A percentile compares a stretch with the other conserved stretches of the same genome.
These are phyloP conservation scores for Chaenodraco wilsoni DNA, from an alignment of 2,797 vertebrate genomes.

Conservation along the genomic window DNA sequence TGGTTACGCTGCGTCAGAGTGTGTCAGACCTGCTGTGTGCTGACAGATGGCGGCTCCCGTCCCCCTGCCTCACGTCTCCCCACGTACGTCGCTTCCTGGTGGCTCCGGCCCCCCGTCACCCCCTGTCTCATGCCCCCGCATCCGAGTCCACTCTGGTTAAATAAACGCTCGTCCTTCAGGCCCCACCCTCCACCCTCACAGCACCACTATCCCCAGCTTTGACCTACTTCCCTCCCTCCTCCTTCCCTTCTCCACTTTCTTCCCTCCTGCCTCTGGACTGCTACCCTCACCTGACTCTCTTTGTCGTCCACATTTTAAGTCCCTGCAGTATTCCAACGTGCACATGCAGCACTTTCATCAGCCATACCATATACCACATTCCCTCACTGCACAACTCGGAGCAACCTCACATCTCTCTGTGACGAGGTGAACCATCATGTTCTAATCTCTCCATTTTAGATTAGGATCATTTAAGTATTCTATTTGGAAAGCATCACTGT, in stretches of 20 bases:
- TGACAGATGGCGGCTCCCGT: constrained; percentile 51
- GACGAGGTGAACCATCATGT: too few species aligned
- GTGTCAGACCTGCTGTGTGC: constrained; percentile 37
- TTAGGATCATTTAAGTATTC: too few species aligned
- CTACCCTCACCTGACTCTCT: constrained; percentile 54
- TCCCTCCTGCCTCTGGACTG: constrained; percentile 21
- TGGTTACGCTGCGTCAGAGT: too few species aligned
- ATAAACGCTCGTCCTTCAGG: constrained; percentile 52
- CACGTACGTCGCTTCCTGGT: constrained; percentile 34
- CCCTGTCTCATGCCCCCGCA: constrained; percentile 40
- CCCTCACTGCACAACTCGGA: constrained; percentile 11
- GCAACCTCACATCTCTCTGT: constrained; percentile 2
- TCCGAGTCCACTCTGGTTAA: constrained; percentile 63
- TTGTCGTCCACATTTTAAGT: constrained; percentile 32
- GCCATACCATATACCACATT: constrained; percentile 21
- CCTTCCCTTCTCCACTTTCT: constrained; percentile 3
- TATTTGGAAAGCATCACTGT: too few species aligned
- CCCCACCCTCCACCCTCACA: constrained; percentile 17
- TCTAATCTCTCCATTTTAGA: too few species aligned
- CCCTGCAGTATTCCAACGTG: constrained; percentile 48
- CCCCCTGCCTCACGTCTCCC: constrained; percentile 22
- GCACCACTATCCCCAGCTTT: constrained; percentile 61
- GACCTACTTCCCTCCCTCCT: constrained; percentile 72
- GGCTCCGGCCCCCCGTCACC: constrained; percentile 32
- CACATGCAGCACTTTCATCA: constrained; percentile 62